Conservation (phyloP, 2,113 vertebrate genomes). For the Ammodytes dubius region DNA sequence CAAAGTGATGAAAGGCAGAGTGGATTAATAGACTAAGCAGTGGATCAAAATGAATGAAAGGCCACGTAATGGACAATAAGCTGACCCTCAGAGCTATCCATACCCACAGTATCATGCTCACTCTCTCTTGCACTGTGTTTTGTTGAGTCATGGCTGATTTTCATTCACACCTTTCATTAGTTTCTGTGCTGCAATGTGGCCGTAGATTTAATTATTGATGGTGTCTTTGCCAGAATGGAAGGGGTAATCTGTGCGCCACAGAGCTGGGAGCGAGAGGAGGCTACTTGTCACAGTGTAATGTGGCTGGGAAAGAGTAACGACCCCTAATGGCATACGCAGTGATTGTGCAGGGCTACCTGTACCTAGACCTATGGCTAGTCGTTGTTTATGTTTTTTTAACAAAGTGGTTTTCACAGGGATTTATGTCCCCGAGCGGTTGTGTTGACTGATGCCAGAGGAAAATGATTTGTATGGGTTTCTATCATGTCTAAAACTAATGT, state of each 20-base stretch:
- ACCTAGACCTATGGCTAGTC: neutral
- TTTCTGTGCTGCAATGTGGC: conserved; percentile 68
- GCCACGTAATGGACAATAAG: conserved; percentile 28
- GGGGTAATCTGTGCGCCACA: conserved; percentile 60
- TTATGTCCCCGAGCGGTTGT: neutral
- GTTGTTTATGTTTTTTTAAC: neutral
- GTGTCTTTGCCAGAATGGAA: conserved; percentile 59
- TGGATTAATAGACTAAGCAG: conserved; percentile 6
- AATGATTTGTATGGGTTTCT: neutral
- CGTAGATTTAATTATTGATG: conserved; percentile 83
- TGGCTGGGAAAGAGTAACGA: neutral
- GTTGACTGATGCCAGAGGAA: neutral
- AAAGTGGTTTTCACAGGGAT: neutral
- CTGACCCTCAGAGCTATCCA: conserved; percentile 45
- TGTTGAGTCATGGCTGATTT: conserved; percentile 73
- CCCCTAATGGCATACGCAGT: neutral
- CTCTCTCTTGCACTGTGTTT: conserved; percentile 38
- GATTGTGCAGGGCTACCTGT: neutral
- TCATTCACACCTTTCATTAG: conserved; percentile 74
- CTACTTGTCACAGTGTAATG: conserved; percentile 41
- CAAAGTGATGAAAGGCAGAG: conserved; percentile 19
- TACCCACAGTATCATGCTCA: conserved; percentile 44
- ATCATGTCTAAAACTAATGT: neutral
- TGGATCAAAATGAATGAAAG: conserved; percentile 25
- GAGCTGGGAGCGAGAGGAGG: conserved; percentile 39